Evolutionary conservation across 2,797 vertebrate genomes (phyloP).

Genomic region (Pipistrellus pygmaeus): DNA sequence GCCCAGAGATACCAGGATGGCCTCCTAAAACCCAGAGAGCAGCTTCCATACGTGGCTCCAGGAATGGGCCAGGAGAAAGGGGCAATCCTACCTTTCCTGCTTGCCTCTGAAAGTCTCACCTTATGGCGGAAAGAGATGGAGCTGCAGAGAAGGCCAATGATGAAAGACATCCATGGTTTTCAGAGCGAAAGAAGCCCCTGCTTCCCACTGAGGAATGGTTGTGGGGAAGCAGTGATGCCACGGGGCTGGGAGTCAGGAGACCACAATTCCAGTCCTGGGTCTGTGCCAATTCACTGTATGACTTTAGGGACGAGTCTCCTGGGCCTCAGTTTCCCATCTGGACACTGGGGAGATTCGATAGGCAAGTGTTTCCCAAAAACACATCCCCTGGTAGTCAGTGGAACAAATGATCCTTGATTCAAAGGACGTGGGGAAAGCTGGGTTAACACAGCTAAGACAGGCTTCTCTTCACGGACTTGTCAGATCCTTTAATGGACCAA

Average conservation of each 20-base stretch:
- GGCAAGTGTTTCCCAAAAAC: conserved; percentile 6
- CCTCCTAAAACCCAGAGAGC: background rate
- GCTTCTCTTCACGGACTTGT: background rate
- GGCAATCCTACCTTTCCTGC: background rate
- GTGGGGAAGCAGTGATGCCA: background rate
- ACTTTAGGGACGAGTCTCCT: background rate
- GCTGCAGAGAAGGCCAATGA: background rate
- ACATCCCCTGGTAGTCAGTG: background rate
- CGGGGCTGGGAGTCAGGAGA: background rate
- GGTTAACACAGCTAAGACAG: background rate
- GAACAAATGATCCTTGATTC: background rate
- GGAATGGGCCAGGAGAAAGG: background rate
- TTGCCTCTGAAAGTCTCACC: background rate
- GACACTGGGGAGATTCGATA: background rate
- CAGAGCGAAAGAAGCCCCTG: background rate
- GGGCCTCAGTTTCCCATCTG: background rate
- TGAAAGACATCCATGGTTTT: background rate
- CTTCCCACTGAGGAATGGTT: background rate
- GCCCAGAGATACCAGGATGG: background rate
- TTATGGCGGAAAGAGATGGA: background rate
- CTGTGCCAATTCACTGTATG: background rate
- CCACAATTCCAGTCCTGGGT: background rate
- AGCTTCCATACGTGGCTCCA: background rate
- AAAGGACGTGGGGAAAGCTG: background rate
- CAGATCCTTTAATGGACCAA: background rate